A percentile compares a stretch with the other conserved stretches of the same genome.
These are phyloP conservation scores for Danio aesculapii DNA, from an alignment of 2,797 vertebrate species.

Conservation along the genomic window DNA sequence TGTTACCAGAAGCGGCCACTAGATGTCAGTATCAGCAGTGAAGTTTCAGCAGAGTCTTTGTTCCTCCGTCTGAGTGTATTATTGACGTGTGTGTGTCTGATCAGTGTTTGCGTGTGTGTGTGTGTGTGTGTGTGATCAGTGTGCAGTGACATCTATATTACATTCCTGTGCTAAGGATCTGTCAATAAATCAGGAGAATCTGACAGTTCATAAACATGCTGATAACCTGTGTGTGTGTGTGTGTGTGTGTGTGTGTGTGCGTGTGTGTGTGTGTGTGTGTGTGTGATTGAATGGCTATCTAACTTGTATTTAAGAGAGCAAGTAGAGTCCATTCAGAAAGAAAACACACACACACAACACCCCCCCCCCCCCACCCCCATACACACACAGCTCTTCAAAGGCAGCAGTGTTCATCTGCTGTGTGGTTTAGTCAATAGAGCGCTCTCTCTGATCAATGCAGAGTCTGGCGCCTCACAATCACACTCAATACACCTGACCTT, in stretches of 20 bases:
- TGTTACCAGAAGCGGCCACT: slow-evolving; percentile 62
- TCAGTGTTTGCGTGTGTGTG: too few species aligned
- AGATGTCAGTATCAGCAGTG: slow-evolving; percentile 57
- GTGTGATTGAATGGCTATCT: slow-evolving; percentile 53
- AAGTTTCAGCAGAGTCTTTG: neutral
- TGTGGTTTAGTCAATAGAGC: slow-evolving; percentile 65
- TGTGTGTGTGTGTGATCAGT: slow-evolving; percentile 57
- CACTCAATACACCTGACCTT: slow-evolving; percentile 44
- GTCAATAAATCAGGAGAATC: slow-evolving; percentile 77
- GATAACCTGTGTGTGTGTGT: slow-evolving; percentile 66
- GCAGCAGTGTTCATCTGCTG: slow-evolving; percentile 54
- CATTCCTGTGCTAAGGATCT: slow-evolving; percentile 49
- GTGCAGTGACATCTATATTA: slow-evolving; percentile 7
- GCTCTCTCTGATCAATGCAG: slow-evolving; percentile 60
- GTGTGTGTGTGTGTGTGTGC: too few species aligned
- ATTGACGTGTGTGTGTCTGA: slow-evolving; percentile 10
- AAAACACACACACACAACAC: neutral
- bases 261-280: slow-evolving; percentile 54
- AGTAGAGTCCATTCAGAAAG: slow-evolving; percentile 9
- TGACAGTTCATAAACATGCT: slow-evolving; percentile 70
- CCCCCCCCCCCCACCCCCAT: neutral
- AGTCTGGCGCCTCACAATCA: slow-evolving; percentile 49
- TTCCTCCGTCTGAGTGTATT: neutral
- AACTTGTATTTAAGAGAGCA: neutral
- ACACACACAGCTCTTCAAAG: slow-evolving; percentile 39